Evolutionary conservation across 2,888 invertebrate species (phyloP), one percentile per base, ranked within the genome.

Genomic region (Notocelia uddmanniana): DNA sequence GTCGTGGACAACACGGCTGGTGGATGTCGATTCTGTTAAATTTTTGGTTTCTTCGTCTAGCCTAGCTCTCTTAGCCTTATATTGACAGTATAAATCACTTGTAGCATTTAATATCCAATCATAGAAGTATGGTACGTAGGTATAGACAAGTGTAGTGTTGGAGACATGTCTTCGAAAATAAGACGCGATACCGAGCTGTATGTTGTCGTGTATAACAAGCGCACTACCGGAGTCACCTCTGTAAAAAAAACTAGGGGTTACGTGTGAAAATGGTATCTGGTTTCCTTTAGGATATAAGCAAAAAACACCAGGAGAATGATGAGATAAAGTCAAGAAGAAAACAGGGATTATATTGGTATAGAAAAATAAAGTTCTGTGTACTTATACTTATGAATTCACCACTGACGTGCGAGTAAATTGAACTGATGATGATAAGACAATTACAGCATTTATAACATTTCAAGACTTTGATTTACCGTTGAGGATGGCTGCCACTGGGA

Each of bases 401-500:
- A n/a, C n/a, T n/a, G n/a, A n/a, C n/a, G n/a, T n/a, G n/a, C n/a
- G n/a, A n/a, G n/a, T n/a, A n/a, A n/a, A n/a, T n/a, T n/a, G n/a
- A n/a, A n/a, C n/a, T n/a, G n/a, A n/a, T n/a, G n/a, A n/a, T n/a
- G n/a, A n/a, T 31, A 31, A 31, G 13, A 6, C 3, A 45, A 8
- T 45, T 5, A n/a, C n/a, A 45, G 15, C n/a, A 8, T 45, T 45
- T 45, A 8, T 45, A 6, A 45, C 8, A 45, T n/a, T n/a, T n/a
- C 6, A 45, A n/a, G n/a, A n/a, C n/a, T 45, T 45, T 41, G 6
- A 13, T 41, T 41, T 45, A 45, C 45, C 45, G n/a, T 8, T 45
- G 45, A 45, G 45, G 45, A 45, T 45, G 45, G 45, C 45, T 45
- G n/a, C 45, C 45, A 45, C n/a, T 45, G n/a, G 45, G 45, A 45